These are phyloP conservation scores for Nemotelus pantherinus DNA, from an alignment of 2,888 invertebrate genomes.

Conservation along the genomic window DNA sequence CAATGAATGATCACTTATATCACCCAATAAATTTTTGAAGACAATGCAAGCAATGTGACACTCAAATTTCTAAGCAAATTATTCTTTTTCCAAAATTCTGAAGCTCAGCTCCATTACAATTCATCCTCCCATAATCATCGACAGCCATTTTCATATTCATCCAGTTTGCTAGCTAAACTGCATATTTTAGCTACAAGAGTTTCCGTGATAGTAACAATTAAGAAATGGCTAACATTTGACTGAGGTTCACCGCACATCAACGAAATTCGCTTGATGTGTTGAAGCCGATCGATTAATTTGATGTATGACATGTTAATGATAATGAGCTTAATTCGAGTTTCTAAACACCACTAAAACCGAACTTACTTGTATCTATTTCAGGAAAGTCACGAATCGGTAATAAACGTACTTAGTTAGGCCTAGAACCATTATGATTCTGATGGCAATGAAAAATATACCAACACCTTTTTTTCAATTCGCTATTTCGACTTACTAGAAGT, in stretches of 20 bases:
- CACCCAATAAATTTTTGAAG: too few relatives aligned
- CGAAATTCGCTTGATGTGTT: constrained; percentile 11
- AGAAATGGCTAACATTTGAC: neutral
- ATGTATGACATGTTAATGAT: neutral
- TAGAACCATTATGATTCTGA: neutral
- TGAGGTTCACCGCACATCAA: constrained; percentile 20
- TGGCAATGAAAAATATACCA: constrained; percentile 19
- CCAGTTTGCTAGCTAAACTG: too few relatives aligned
- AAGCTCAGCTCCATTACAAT: too few relatives aligned
- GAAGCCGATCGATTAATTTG: constrained; percentile 28
- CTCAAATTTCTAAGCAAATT: too few relatives aligned
- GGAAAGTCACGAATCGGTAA: neutral
- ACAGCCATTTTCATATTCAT: too few relatives aligned
- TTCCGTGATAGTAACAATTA: neutral
- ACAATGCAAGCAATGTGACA: too few relatives aligned
- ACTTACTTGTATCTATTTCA: neutral
- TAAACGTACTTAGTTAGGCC: neutral
- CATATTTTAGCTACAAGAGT: neutral
- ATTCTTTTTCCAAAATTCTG: too few relatives aligned
- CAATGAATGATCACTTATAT: too few relatives aligned
- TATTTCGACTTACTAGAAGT: neutral
- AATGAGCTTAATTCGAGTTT: constrained; percentile 14
- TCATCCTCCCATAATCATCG: too few relatives aligned
- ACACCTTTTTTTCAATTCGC: neutral
- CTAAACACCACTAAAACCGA: neutral